Percentiles rank a stretch among this genome's conserved stretches.
These are phyloP conservation scores for Habroteleia sp. DNA, from an alignment of 2,888 invertebrate genomes.

Conservation along the genomic window DNA sequence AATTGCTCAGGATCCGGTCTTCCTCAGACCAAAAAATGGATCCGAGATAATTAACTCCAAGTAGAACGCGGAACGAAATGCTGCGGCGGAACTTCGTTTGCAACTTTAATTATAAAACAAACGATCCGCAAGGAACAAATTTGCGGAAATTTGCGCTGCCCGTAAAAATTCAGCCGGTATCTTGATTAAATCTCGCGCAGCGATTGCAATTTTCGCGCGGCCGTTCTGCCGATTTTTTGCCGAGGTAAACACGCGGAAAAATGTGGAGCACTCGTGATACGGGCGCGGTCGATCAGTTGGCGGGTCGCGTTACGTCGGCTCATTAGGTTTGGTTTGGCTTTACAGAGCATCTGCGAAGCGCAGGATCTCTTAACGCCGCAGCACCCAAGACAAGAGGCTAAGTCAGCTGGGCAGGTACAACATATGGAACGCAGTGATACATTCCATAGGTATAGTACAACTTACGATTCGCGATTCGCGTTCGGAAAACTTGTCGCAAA, in stretches of 20 bases:
- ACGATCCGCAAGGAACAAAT: no score
- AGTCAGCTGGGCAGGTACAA: constrained; percentile 43
- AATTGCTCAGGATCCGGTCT: no score
- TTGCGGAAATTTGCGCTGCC: no score
- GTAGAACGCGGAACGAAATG: no score
- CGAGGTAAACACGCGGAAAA: constrained; percentile 25
- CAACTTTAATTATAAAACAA: no score
- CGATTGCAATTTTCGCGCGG: not conserved
- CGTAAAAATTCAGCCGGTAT: no score
- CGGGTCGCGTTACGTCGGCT: constrained; percentile 57
- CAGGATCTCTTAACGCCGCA: constrained; percentile 41
- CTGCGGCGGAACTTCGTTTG: no score
- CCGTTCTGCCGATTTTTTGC: no score
- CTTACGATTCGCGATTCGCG: constrained; percentile 15
- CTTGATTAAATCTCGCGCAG: constrained; percentile 11
- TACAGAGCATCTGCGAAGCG: constrained; percentile 56
- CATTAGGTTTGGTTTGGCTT: constrained; percentile 54
- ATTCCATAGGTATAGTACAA: constrained; percentile 47
- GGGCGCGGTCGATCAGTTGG: constrained; percentile 64
- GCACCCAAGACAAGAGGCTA: constrained; percentile 16
- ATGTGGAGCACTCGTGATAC: constrained; percentile 56
- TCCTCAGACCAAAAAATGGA: no score
- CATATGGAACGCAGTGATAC: constrained; percentile 49
- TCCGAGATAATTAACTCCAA: no score
- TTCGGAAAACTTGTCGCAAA: not conserved